A percentile compares a stretch with the other conserved stretches of the same genome.
Evolutionary conservation across 2,797 vertebrate genomes (phyloP).

Genomic region (Podarcis siculus): DNA sequence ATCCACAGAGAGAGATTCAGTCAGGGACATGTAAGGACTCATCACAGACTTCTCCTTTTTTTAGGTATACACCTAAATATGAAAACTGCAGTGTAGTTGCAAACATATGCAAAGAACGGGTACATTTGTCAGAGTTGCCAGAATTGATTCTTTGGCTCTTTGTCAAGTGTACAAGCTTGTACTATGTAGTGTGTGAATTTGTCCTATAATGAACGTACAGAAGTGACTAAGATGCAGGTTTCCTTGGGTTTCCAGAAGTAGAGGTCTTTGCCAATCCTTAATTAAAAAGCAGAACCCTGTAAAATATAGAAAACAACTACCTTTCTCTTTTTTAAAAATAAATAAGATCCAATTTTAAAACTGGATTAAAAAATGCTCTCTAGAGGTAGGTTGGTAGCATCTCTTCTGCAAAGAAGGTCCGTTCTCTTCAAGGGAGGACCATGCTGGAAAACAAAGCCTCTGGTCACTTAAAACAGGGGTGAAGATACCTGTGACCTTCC

Average conservation of each 20-base stretch:
- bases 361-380: not conserved
- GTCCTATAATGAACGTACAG: no score
- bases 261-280: not conserved
- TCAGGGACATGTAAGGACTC: not conserved
- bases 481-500: no score
- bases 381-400: not conserved
- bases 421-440: not conserved
- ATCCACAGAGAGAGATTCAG: slow-evolving; percentile 17
- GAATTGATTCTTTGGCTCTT: not conserved
- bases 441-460: not conserved
- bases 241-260: not conserved
- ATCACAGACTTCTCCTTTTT: not conserved
- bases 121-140: not conserved
- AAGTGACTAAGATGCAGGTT: not conserved
- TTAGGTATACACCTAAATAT: not conserved
- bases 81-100: not conserved
- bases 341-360: not conserved
- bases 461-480: not conserved
- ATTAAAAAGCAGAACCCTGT: not conserved
- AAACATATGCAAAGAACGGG: not conserved
- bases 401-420: not conserved
- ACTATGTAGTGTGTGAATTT: not conserved
- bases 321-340: not conserved
- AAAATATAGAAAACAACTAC: not conserved
- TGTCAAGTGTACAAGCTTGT: not conserved